Base-by-base conservation (phyloP, 2,888 invertebrate genomes). In the Tachina grossa region DNA sequence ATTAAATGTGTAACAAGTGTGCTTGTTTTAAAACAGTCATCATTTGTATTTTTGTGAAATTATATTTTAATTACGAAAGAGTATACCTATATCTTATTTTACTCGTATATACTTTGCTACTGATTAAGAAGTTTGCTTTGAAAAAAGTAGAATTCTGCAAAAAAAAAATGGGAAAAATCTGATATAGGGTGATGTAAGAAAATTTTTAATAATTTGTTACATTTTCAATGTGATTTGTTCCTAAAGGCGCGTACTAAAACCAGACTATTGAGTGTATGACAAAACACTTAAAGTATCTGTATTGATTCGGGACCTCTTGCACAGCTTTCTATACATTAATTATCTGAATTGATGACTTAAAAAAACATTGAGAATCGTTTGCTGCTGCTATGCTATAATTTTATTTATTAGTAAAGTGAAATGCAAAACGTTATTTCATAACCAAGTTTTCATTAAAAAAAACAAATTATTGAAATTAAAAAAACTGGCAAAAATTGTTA, bases 391-490 rank as follows among this genome's bases (percentile, higher is more conserved):
- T 53, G 49, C 1, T 43, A 9, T 19, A 53, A 2, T 10, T 41
- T 10, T 47, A 14, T 45, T 13, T 13, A 45, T 47, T 45, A 65
- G 22, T 45, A 14, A 43, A 9, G 43, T 71, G 11, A 22, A 47
- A 43, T n/a, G 11, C 11, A 61, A n/a, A 74, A 41, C 14, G 59
- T 75, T 22, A 11, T 11, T 16, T 22, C 47, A 14, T 43, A 72
- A 57, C 47, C 16, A 39, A 16, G 39, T 49, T 39, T 19, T 31
- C n/a, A n/a, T 45, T 68, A 57, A 39, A 55, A 76, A 61, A 61
- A 10, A 16, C n/a, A 8, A 47, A 57, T 47, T 49, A 68, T 68
- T 59, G 13, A 68, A 77, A 68, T 59, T 47, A 47, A 39, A 39
- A n/a, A 49, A 59, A 19, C 31, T 10, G 31, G 16, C 31, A 55